Conservation (phyloP, 2,888 invertebrate species). For the Rhagonycha lutea region DNA sequence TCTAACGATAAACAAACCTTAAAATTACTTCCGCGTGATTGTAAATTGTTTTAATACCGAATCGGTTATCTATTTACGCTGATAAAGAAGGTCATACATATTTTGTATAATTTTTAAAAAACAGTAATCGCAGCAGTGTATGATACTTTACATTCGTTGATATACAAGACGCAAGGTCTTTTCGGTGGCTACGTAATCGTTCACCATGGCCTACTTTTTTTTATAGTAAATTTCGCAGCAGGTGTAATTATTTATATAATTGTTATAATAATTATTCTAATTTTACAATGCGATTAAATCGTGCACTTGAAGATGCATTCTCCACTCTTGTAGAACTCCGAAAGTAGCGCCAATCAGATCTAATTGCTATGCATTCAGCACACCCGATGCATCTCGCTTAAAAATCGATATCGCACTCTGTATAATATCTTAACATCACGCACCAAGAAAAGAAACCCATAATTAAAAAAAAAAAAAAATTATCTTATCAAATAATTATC, state of each 20-base stretch:
- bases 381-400: background rate
- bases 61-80: background rate
- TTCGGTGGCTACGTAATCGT: slow-evolving; percentile 43
- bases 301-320: background rate
- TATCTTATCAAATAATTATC: background rate
- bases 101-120: background rate
- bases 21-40: background rate
- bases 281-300: background rate
- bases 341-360: background rate
- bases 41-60: background rate
- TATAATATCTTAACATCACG: background rate
- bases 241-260: slow-evolving; percentile 26
- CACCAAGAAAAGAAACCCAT: background rate
- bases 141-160: slow-evolving; percentile 28
- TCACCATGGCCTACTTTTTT: slow-evolving; percentile 54
- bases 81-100: background rate
- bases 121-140: slow-evolving; percentile 5
- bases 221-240: slow-evolving; percentile 40
- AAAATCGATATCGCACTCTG: background rate
- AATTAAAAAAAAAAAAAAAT: background rate
- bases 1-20: background rate
- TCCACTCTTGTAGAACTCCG: background rate
- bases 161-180: slow-evolving; percentile 42
- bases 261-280: slow-evolving; percentile 9
- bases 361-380: background rate